Base-by-base conservation (phyloP, 2,113 vertebrate species). In the Fulica atra region DNA sequence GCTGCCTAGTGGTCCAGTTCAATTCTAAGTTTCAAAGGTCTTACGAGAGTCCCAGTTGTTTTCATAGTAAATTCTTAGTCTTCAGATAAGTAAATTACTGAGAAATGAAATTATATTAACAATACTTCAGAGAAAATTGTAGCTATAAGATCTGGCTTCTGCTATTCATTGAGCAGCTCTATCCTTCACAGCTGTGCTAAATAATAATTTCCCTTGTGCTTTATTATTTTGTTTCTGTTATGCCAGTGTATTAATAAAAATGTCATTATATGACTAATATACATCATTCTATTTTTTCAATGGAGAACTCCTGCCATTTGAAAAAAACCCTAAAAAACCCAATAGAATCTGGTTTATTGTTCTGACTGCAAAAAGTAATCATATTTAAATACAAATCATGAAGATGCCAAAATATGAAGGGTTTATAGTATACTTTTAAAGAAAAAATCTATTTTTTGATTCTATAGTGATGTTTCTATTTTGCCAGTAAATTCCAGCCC, bases 391-490 rank as follows among this genome's bases (percentile, higher is more conserved):
- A 71, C 13, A 42, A 94, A 84, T 95, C 88, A 82, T 78, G 63
- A 96, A 94, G 95, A 91, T 96, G 87, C 73, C 84, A 96, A 86
- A 91, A 64, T 87, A n/a, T 19, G 29, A 96, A 96, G 25, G 36
- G 74, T 96, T 98, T 98, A 89, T 94, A 88, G 59, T 53, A 84
- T 76, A 68, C 11, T 3, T 95, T 97, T 95, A 77, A 97, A 96
- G 87, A 96, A 96, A 96, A 97, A 97, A 96, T 80, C 71, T 40
- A 36, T 92, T 96, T 31, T 93, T 83, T 93, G 77, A 84, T 90
- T 96, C 84, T 92, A 26, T 77, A 76, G 53, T 57, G 89, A 86
- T 96, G 8, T 77, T 33, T 79, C 81, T 96, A 35, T 94, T 97
- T 96, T 96, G 88, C 53, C 25, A 76, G n/a, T 88, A 77, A 88